Conservation (phyloP, 1,140 invertebrate species). For the Rhopalosiphum padi region DNA sequence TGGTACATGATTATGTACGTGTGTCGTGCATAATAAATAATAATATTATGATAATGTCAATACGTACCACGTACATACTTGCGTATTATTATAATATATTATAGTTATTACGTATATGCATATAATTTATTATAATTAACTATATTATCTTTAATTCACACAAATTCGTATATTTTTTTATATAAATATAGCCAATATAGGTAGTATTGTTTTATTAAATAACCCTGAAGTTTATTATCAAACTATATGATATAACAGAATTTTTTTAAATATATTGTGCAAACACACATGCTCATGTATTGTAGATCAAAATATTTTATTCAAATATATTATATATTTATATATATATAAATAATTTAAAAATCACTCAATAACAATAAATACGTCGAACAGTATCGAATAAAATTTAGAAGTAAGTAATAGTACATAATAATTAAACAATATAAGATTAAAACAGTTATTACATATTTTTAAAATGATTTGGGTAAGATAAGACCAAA, state of each 20-base stretch:
- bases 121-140: neutral
- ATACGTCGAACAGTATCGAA: constrained; percentile 21
- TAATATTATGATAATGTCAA: neutral
- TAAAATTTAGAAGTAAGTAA: constrained; percentile 36
- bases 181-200: neutral
- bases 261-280: neutral
- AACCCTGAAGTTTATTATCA: neutral
- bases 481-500: neutral
- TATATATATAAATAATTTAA: constrained; percentile 29
- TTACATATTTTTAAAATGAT: neutral
- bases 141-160: neutral
- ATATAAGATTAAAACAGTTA: constrained; percentile 11
- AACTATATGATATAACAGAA: neutral
- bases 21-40: no score
- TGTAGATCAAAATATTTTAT: constrained; percentile 47
- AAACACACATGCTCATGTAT: neutral
- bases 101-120: no score
- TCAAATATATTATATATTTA: constrained; percentile 24
- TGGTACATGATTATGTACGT: neutral
- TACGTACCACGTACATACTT: neutral
- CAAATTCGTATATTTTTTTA: neutral
- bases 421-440: constrained; percentile 45
- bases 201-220: neutral
- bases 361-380: constrained; percentile 42
- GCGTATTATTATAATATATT: no score